Evolutionary conservation across 2,113 vertebrate species (phyloP), one percentile per base, ranked within the genome.

Genomic region (Pholis gunnellus): DNA sequence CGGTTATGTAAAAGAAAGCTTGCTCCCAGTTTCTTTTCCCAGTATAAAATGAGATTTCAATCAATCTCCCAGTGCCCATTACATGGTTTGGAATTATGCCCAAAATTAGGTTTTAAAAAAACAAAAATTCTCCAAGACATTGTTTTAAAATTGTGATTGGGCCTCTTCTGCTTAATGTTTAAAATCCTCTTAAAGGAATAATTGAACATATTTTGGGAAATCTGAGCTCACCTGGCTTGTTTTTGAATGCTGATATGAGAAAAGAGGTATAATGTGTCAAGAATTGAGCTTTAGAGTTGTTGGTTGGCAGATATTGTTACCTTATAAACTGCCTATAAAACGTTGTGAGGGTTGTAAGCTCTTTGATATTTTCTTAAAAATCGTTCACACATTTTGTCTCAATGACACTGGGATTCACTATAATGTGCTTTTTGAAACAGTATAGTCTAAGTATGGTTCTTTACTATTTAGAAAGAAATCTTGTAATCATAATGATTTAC

Each of bases 401-500:
- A 36, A 6, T 25, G 3, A 14, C 7, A 25, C 29, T 46, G 11
- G 63, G 63, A 78, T 40, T 78, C 57, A 22, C 46, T 14, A 72
- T 46, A 34, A 27, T 25, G 31, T 27, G 1, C 17, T 14, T 38
- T 36, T 61, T 54, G 5, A 31, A 63, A 25, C 10, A 27, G 52
- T 27, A 25, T 6, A 6, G n/a, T 36, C 22, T 20, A 17, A 6
- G 42, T 54, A 25, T 68, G 72, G 69, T 17, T 15, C 20, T 50
- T 48, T 13, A n/a, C 4, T 48, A 36, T 60, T 80, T 67, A 46
- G 13, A 17, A 27, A 67, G 75, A 44, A 65, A 20, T 73, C 27
- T 50, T 29, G 50, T 18, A 66, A 13, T 74, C 25, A 65, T 31
- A 18, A 38, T 69, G 57, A 77, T 70, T 86, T 65, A 89, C 73